phyloP scores from a whole-genome alignment of 1,140 invertebrate genomes.

The Drosophila gunungcola region DNA sequence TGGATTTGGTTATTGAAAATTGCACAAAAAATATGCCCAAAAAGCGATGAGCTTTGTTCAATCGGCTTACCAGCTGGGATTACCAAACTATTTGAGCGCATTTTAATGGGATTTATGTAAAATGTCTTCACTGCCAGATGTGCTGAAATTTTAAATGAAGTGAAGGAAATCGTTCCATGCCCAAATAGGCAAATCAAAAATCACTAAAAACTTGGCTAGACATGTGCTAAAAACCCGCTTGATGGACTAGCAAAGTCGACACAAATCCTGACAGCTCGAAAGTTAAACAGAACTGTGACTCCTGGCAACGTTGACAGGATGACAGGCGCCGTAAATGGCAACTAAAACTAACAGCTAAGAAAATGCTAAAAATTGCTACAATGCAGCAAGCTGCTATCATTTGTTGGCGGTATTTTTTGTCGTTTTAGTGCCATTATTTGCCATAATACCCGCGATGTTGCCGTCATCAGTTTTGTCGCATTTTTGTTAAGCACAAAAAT shows the following conservation, averaged over 20 bases:
- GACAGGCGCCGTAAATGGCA: constrained; percentile 19
- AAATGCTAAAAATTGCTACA: constrained; percentile 44
- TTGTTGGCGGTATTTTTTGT: constrained; percentile 43
- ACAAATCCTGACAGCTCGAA: constrained; percentile 65
- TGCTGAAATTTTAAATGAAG: neutral
- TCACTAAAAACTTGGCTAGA: constrained; percentile 1
- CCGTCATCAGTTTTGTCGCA: constrained; percentile 79
- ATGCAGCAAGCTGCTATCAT: constrained; percentile 67
- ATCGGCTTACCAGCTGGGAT: neutral
- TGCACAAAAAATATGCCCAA: constrained; percentile 1
- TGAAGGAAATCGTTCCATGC: neutral
- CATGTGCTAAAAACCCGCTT: constrained; percentile 7
- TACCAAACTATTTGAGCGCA: neutral
- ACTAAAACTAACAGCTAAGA: constrained; percentile 27
- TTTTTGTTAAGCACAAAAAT: constrained; percentile 64
- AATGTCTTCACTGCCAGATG: neutral
- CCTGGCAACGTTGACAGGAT: constrained; percentile 28
- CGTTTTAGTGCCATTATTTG: constrained; percentile 69
- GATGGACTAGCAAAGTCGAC: constrained; percentile 41
- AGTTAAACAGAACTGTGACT: constrained; percentile 68
- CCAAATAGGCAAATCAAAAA: neutral
- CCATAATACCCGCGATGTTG: constrained; percentile 67
- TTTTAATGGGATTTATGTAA: neutral
- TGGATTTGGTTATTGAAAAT: constrained; percentile 18
- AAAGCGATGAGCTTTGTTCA: constrained; percentile 4